Base-by-base conservation (phyloP, 2,888 invertebrate genomes). In the Coelopa pilipes region DNA sequence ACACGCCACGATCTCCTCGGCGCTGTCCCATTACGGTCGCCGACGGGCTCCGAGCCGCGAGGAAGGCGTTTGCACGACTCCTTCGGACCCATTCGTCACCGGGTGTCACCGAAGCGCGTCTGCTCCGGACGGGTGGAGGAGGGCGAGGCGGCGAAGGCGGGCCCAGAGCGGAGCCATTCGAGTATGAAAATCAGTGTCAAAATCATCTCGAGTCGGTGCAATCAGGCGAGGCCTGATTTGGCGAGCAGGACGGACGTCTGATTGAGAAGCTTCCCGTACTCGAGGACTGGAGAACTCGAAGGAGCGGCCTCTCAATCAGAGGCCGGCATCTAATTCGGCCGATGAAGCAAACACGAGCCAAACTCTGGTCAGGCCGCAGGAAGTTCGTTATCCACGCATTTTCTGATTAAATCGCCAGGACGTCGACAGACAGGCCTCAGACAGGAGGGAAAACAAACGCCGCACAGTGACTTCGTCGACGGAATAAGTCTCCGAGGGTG, bases 301-400 rank as follows among this genome's bases (percentile, higher is more conserved):
- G 50, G 55, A 65, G 45, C 45, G 45, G 63, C 55, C 55, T 63
- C 55, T 45, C 71, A 71, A 71, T 70, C 60, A 70, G 21, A 59
- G 60, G 60, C 59, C 49, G 60, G 60, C 21, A 70, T 70, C 70
- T 19, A 70, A 70, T 70, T 70, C 60, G 60, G 59, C 70, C 60
- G 59, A 70, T 70, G 70, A 70, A 70, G 69, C 69, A 59, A 59
- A 59, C 69, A 69, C 46, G 46, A 69, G 63, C 70, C 45, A 53
- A 50, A 62, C 62, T 24, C 63, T 50, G 50, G 19, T 13, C 46
- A 69, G 34, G 17, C 45, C 9, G 69, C 78, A 74, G 80, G 80
- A 79, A 78, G 76, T 78, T 80, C 78, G 77, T 79, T 80, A 80
- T 78, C 78, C 75, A 75, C 69, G 70, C 73, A 73, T 73, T 74